Conservation (phyloP, 1,140 invertebrate species). For the Aradophagus sp. region DNA sequence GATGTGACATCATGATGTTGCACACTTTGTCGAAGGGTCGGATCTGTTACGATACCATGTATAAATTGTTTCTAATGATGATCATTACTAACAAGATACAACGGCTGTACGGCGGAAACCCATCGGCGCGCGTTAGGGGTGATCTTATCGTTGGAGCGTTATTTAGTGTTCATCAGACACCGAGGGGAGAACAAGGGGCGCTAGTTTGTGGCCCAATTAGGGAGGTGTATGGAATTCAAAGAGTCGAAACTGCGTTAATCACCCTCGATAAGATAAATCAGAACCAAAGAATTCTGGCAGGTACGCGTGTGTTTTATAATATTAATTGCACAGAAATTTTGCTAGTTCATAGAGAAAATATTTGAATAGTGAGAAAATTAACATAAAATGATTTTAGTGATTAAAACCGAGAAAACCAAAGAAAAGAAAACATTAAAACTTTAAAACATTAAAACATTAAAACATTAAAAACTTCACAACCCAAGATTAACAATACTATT, state of each 20-base stretch:
- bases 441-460: no score
- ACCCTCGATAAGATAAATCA: slow-evolving; percentile 76
- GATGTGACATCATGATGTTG: no score
- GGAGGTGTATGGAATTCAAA: slow-evolving; percentile 87
- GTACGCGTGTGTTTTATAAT: no score
- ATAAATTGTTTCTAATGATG: slow-evolving; percentile 16
- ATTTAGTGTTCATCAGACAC: slow-evolving; percentile 83
- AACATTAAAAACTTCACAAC: no score
- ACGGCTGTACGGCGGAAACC: slow-evolving; percentile 12
- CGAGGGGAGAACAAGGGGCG: slow-evolving; percentile 75
- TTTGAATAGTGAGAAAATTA: no score
- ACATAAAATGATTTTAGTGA: no score
- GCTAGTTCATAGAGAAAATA: no score
- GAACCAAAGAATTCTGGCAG: slow-evolving; percentile 71
- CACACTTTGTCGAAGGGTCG: no score
- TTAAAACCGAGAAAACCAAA: no score
- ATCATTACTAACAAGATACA: slow-evolving; percentile 25
- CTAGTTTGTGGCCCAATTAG: slow-evolving; percentile 80
- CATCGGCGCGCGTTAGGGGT: slow-evolving; percentile 76
- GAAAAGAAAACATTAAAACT: no score
- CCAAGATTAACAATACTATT: no score
- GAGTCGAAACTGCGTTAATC: slow-evolving; percentile 81
- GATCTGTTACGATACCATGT: slow-evolving; percentile 6
- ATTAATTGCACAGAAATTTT: no score
- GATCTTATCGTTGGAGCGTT: slow-evolving; percentile 84